A percentile compares a stretch with the other conserved stretches of the same genome.
These are phyloP conservation scores for Rotaria magnacalcarata DNA, from an alignment of 2,888 invertebrate genomes.

Conservation along the genomic window DNA sequence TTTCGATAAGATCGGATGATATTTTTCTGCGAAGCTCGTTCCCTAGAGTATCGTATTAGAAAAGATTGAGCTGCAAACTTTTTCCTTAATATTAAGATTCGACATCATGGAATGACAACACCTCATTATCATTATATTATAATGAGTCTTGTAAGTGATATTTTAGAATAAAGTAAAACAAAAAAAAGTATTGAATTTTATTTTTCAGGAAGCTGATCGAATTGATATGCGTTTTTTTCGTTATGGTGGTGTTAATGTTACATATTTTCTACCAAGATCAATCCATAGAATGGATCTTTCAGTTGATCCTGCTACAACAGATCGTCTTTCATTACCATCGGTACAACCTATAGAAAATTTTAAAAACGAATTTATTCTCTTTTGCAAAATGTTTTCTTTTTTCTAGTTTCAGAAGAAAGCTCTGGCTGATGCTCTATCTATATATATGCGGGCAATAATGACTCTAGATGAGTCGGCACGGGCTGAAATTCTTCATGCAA, in stretches of 20 bases:
- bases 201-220: slow-evolving; percentile 76
- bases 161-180: not conserved
- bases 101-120: slow-evolving; percentile 58
- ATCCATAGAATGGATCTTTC: slow-evolving; percentile 62
- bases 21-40: no score
- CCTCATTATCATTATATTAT: slow-evolving; percentile 56
- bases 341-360: not conserved
- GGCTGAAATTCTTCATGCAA: not conserved
- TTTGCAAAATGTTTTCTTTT: not conserved
- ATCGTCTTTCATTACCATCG: slow-evolving; percentile 16
- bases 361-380: no score
- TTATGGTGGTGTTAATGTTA: slow-evolving; percentile 89
- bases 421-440: not conserved
- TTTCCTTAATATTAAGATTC: slow-evolving; percentile 50
- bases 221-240: slow-evolving; percentile 87
- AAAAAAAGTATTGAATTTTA: not conserved
- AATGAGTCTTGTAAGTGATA: slow-evolving; percentile 52
- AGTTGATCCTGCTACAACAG: not conserved
- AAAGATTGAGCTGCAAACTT: no score
- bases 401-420: slow-evolving; percentile 15
- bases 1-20: no score
- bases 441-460: slow-evolving; percentile 19
- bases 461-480: not conserved
- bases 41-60: no score
- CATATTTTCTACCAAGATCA: slow-evolving; percentile 82